phyloP scores from a whole-genome alignment of 2,888 invertebrate genomes.

The Nemurella pictetii region DNA sequence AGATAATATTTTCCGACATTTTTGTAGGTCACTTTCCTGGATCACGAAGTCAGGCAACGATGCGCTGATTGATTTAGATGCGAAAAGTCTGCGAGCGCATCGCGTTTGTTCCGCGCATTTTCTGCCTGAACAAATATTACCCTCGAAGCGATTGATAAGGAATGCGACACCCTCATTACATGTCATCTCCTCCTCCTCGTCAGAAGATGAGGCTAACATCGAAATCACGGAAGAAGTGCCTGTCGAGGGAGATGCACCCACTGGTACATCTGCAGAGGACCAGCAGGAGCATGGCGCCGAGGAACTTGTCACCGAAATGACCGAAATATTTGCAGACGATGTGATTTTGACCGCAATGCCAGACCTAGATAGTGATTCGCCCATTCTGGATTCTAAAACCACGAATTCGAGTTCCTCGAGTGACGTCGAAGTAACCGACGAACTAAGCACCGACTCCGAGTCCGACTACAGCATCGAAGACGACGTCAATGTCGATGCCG shows the following conservation, averaged over 20 bases:
- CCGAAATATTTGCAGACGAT: too few relatives aligned
- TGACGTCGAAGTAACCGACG: too few relatives aligned
- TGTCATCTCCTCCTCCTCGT: neutral
- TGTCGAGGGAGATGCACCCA: neutral
- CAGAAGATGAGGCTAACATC: neutral
- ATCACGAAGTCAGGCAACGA: conserved; percentile 1
- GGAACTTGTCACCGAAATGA: too few relatives aligned
- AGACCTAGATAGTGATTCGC: too few relatives aligned
- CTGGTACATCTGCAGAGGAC: neutral
- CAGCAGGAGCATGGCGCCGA: too few relatives aligned
- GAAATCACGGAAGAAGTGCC: neutral
- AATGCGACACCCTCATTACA: neutral
- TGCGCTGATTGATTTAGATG: neutral
- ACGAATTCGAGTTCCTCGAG: too few relatives aligned
- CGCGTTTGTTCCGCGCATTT: conserved; percentile 11
- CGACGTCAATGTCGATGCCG: too few relatives aligned
- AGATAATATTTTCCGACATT: too few relatives aligned
- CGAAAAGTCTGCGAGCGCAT: neutral
- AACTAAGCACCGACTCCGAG: too few relatives aligned
- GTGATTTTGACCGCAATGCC: too few relatives aligned
- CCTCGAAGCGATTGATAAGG: neutral
- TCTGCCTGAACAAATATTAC: conserved; percentile 1
- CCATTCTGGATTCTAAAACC: too few relatives aligned
- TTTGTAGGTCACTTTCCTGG: neutral
- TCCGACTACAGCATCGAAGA: too few relatives aligned